Evolutionary conservation across 2,888 invertebrate species (phyloP).

Genomic region (Eilema sororculum): DNA sequence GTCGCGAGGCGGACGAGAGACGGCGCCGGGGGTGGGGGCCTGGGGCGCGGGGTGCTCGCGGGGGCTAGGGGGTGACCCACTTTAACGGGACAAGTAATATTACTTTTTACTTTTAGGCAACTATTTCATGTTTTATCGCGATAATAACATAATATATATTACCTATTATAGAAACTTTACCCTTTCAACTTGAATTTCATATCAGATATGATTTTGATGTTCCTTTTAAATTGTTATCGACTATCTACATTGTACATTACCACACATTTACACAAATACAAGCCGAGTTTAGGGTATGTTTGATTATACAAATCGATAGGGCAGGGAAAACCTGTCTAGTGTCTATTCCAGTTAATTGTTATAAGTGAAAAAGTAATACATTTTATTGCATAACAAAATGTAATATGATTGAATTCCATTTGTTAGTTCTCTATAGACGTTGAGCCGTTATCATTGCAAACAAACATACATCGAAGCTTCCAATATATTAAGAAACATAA

Average conservation of each 20-base stretch:
- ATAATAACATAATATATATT: conserved; percentile 82
- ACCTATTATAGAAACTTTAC: conserved; percentile 63
- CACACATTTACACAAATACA: neutral
- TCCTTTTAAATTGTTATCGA: neutral
- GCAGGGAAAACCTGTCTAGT: neutral
- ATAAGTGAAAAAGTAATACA: neutral
- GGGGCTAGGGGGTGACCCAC: conserved; percentile 84
- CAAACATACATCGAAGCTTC: conserved; percentile 52
- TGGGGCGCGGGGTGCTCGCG: conserved; percentile 56
- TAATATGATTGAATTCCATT: neutral
- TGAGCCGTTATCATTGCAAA: conserved; percentile 35
- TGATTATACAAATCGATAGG: neutral
- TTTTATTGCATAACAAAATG: neutral
- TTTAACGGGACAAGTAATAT: conserved; percentile 87
- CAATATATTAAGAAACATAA: conserved; percentile 56
- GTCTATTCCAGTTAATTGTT: neutral
- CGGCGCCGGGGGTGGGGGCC: conserved; percentile 60
- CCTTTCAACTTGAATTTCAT: conserved; percentile 56
- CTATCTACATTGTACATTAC: neutral
- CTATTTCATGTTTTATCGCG: conserved; percentile 86
- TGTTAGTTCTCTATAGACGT: neutral
- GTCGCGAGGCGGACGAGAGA: conserved; percentile 77
- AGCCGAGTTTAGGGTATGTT: neutral
- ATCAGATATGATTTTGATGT: conserved; percentile 19
- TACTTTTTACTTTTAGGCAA: conserved; percentile 88